A percentile compares a stretch with the other conserved stretches of the same genome.
Evolutionary conservation across 2,113 vertebrate genomes (phyloP).

Genomic region (Muntiacus reevesi): DNA sequence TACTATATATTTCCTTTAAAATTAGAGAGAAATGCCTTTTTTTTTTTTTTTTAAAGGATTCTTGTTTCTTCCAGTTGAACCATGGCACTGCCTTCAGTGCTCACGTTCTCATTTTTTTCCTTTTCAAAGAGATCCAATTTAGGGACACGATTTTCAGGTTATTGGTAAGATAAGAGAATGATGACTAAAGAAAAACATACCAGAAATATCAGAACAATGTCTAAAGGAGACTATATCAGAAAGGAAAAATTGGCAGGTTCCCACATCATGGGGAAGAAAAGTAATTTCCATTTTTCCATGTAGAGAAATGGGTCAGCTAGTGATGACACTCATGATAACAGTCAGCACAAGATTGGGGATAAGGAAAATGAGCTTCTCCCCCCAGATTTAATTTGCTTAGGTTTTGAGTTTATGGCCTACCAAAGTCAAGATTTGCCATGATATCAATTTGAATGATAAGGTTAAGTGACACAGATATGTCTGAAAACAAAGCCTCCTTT

Average conservation of each 20-base stretch:
- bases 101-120: not conserved
- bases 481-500: slow-evolving; percentile 3
- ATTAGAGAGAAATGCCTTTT: not conserved
- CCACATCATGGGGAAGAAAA: not conserved
- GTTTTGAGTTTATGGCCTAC: not conserved
- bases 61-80: not conserved
- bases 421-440: not conserved
- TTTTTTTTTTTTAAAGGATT: not conserved
- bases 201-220: not conserved
- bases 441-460: not conserved
- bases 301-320: not conserved
- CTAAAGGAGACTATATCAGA: not conserved
- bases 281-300: not conserved
- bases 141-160: not conserved
- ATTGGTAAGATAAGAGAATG: not conserved
- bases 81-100: not conserved
- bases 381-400: slow-evolving; percentile 3
- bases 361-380: not conserved
- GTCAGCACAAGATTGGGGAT: not conserved
- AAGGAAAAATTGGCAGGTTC: not conserved
- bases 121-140: not conserved
- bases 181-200: not conserved
- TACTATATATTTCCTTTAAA: not conserved
- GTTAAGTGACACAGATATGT: not conserved
- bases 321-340: not conserved